These are phyloP conservation scores for Pseudomyrmex dendroicus DNA, from an alignment of 1,140 invertebrate genomes.

Conservation along the genomic window DNA sequence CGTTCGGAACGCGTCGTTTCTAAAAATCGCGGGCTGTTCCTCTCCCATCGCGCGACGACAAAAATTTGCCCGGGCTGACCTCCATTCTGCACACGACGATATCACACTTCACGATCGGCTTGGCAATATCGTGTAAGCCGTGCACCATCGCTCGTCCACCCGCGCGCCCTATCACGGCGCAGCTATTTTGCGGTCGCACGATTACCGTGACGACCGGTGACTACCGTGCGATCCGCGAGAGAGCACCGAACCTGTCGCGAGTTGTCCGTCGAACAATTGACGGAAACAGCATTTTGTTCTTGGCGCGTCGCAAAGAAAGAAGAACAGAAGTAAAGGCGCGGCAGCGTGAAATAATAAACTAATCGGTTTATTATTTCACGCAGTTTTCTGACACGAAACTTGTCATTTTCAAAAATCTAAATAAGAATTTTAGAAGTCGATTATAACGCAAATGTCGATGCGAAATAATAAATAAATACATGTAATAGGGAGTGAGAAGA, in stretches of 20 bases:
- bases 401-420: no score
- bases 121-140: constrained; percentile 68
- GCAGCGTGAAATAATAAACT: no score
- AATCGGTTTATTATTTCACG: no score
- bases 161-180: constrained; percentile 41
- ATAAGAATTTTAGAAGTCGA: no score
- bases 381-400: no score
- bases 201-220: constrained; percentile 67
- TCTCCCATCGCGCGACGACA: constrained; percentile 28
- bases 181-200: constrained; percentile 67
- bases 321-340: background rate
- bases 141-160: constrained; percentile 21
- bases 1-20: background rate
- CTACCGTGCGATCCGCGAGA: constrained; percentile 61
- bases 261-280: background rate
- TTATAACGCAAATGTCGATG: no score
- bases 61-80: constrained; percentile 61
- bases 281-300: background rate
- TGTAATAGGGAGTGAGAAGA: no score
- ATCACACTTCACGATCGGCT: constrained; percentile 74
- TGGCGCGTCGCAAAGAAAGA: background rate
- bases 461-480: no score
- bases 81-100: constrained; percentile 59
- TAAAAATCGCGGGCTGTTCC: background rate
- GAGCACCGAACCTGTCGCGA: background rate